Conservation (phyloP, 2,888 invertebrate species). For the Dione juno region DNA sequence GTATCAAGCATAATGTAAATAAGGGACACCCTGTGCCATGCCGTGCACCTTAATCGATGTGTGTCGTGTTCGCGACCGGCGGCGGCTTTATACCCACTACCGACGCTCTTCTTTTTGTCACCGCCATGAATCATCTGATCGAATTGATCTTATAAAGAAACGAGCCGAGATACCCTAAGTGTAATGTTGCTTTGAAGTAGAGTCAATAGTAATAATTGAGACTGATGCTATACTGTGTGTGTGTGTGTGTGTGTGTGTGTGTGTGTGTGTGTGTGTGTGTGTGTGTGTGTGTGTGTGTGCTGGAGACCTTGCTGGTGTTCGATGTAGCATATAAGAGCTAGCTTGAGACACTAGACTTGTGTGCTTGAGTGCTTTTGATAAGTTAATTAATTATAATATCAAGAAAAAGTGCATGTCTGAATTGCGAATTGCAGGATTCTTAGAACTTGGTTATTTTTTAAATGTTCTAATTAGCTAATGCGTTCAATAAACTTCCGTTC, state of each 20-base stretch:
- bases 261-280: no score
- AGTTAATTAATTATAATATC: neutral
- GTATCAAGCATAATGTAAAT: neutral
- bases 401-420: constrained; percentile 16
- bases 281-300: no score
- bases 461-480: neutral
- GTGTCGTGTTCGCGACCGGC: constrained; percentile 31
- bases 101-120: constrained; percentile 27
- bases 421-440: constrained; percentile 6
- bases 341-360: neutral
- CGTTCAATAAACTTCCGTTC: constrained; percentile 18
- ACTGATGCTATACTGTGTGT: neutral
- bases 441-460: constrained; percentile 4
- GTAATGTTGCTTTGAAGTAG: constrained; percentile 11
- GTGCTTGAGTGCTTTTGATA: neutral
- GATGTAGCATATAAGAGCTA: neutral
- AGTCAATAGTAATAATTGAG: constrained; percentile 14
- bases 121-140: constrained; percentile 25
- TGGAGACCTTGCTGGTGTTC: neutral
- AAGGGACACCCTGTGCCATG: constrained; percentile 7
- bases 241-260: no score
- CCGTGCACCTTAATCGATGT: constrained; percentile 31
- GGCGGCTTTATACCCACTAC: constrained; percentile 28
- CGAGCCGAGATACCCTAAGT: constrained; percentile 13
- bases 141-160: constrained; percentile 25